These are phyloP conservation scores for Tenthredo notha DNA, from an alignment of 2,888 invertebrate genomes.

Conservation along the genomic window DNA sequence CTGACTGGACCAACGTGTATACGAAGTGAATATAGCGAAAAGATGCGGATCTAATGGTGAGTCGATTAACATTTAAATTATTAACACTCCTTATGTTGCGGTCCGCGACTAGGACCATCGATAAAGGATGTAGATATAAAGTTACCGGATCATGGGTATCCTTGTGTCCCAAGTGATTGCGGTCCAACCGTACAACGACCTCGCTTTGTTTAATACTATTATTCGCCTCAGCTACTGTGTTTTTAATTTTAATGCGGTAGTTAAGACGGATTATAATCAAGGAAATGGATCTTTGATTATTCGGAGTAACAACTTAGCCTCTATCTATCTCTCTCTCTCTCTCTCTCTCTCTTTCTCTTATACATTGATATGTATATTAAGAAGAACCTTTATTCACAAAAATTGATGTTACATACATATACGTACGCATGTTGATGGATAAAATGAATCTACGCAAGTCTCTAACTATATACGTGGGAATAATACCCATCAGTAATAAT, in stretches of 20 bases:
- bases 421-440: no score
- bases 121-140: conserved; percentile 37
- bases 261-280: conserved; percentile 13
- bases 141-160: conserved; percentile 31
- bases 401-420: no score
- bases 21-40: not conserved
- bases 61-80: conserved; percentile 45
- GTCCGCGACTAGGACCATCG: conserved; percentile 1
- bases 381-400: not conserved
- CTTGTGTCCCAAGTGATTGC: conserved; percentile 37
- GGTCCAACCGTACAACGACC: conserved; percentile 44
- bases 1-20: conserved; percentile 6
- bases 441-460: no score
- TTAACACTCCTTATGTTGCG: not conserved
- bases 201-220: conserved; percentile 30
- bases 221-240: not conserved
- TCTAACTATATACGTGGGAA: not conserved
- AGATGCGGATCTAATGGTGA: conserved; percentile 45
- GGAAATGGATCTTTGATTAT: not conserved
- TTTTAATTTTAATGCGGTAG: not conserved
- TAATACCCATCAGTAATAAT: not conserved
- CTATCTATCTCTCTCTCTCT: no score
- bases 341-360: not conserved
- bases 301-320: not conserved
- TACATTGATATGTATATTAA: not conserved